Conservation (phyloP, 2,888 invertebrate genomes). For the Noctua pronuba region DNA sequence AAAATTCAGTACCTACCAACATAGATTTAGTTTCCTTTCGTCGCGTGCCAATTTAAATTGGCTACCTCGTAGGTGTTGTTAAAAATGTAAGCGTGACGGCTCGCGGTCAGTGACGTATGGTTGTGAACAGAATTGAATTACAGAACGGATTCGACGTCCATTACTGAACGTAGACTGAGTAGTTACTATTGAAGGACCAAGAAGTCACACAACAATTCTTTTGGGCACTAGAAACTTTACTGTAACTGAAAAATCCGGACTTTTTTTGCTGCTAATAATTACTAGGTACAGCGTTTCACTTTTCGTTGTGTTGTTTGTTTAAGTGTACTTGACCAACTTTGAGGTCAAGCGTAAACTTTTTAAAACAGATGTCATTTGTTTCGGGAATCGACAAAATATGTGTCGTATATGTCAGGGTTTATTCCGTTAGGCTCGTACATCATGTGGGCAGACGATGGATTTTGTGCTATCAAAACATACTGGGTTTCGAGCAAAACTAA, state of each 20-base stretch:
- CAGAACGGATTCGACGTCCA: slow-evolving; percentile 4
- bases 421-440: too few relatives aligned
- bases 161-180: background rate
- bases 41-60: slow-evolving; percentile 47
- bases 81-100: slow-evolving; percentile 48
- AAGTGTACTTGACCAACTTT: too few relatives aligned
- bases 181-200: background rate
- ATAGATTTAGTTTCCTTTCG: slow-evolving; percentile 29
- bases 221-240: background rate
- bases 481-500: too few relatives aligned
- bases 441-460: too few relatives aligned
- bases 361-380: too few relatives aligned
- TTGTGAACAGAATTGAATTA: slow-evolving; percentile 40
- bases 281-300: too few relatives aligned
- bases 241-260: background rate
- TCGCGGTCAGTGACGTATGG: slow-evolving; percentile 28
- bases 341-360: too few relatives aligned
- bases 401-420: too few relatives aligned
- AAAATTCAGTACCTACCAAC: background rate
- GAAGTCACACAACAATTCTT: too few relatives aligned
- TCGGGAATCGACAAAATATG: too few relatives aligned
- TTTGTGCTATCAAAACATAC: too few relatives aligned
- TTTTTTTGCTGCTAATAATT: background rate
- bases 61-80: slow-evolving; percentile 39
- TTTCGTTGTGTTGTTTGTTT: too few relatives aligned